phyloP scores from a whole-genome alignment of 2,797 vertebrate genomes.

The Bradypus variegatus region DNA sequence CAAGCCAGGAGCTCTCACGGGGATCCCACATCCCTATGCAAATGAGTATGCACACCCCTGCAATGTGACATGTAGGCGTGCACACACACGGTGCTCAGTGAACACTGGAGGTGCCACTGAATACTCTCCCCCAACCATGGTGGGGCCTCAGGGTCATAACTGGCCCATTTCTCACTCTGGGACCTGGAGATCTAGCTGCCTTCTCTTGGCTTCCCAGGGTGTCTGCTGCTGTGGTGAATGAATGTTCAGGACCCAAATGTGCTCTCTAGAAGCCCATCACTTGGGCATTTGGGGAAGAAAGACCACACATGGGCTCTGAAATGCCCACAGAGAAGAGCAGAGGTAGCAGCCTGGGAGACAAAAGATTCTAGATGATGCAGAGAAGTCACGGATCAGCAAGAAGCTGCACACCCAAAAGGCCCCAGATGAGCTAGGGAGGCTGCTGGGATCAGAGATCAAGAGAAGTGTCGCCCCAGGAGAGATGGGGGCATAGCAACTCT shows the following conservation, averaged over 20 bases:
- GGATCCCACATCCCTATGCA: not conserved
- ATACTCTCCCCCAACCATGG: not conserved
- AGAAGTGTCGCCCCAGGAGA: too few species aligned
- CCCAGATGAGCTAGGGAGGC: accelerated
- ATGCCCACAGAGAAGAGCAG: not conserved
- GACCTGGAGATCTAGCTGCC: not conserved
- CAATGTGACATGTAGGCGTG: too few species aligned
- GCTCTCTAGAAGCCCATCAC: not conserved
- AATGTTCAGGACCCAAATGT: not conserved
- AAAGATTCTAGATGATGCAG: not conserved
- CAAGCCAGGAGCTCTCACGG: not conserved
- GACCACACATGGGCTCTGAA: not conserved
- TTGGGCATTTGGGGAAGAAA: not conserved
- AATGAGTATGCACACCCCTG: accelerated
- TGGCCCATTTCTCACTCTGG: not conserved
- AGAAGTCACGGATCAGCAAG: not conserved
- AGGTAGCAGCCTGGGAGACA: not conserved
- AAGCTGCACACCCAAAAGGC: not conserved
- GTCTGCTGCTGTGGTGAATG: not conserved
- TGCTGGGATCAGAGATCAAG: not conserved
- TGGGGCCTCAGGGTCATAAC: not conserved
- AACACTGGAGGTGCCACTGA: not conserved
- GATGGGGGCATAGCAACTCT: not conserved
- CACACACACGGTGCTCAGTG: not conserved
- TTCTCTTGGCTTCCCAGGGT: not conserved